Base-by-base conservation (phyloP, 2,797 vertebrate genomes). In the Argentina silus region DNA sequence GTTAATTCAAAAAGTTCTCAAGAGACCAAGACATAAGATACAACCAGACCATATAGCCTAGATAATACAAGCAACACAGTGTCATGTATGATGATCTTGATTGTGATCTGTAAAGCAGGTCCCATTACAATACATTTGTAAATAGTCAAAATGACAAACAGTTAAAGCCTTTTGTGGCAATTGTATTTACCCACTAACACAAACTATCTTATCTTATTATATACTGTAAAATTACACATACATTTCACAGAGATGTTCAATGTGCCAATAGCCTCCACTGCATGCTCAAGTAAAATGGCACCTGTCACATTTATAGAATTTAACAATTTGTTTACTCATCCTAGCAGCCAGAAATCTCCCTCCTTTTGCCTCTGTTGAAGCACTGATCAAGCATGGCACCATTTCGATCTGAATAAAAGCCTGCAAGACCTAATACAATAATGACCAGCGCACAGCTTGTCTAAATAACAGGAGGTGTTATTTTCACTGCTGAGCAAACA, bases 401-500 rank as follows among this genome's bases (percentile, higher is more conserved):
- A 79, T 80, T 89, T 84, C 90, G 85, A 84, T 85, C 82, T 85
- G 85, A 89, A 83, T 79, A 78, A 74, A 83, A 76, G 69, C 79
- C 79, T 86, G 85, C 83, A 86, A 89, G 87, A 87, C 80, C 75
- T 89, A 89, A 89, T 87, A 84, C 90, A 89, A 87, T 89, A 85
- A 90, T 86, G 89, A 88, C 84, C 83, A 83, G 78, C 76, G 86
- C 81, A 76, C 83, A 83, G 86, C 85, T 88, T 86, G 81, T 85
- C 75, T 85, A n/a, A 77, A 81, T 79, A 88, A 86, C 79, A 57
- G 19, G 48, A 75, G 88, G 82, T 87, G 80, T 80, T 85, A 76
- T 91, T 61, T 80, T 88, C 86, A 75, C 73, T 70, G 77, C 79
- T 78, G 86, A 87, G 51, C 68, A 72, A 85, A 81, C 76, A 60